A percentile compares a stretch with the other conserved stretches of the same genome.
These are phyloP conservation scores for Dicrostonyx torquatus DNA, from an alignment of 2,797 vertebrate genomes.

Conservation along the genomic window DNA sequence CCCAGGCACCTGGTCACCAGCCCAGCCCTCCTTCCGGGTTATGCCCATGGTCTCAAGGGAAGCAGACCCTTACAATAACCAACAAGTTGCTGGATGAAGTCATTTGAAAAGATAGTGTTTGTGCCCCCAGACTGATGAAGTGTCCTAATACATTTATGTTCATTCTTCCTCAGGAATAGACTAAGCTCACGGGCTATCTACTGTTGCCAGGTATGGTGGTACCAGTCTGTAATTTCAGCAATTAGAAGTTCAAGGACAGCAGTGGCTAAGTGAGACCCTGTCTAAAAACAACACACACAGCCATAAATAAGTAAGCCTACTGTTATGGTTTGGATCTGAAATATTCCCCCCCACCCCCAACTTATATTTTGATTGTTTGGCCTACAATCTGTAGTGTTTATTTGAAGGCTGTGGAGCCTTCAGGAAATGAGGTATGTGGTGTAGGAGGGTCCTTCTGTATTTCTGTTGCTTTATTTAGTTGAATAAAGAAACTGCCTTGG, in stretches of 20 bases:
- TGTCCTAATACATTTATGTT: neutral
- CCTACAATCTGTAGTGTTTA: neutral
- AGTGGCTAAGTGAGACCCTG: neutral
- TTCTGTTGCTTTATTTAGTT: too few relatives aligned
- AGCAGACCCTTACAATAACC: neutral
- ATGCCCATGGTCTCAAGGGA: neutral
- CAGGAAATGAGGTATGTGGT: neutral
- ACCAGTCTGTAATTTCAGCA: neutral
- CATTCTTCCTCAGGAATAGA: neutral
- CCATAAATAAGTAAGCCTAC: neutral
- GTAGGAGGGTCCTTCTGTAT: too few relatives aligned
- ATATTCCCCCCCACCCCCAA: neutral
- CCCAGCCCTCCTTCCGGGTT: neutral
- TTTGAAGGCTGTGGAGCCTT: neutral
- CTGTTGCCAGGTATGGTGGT: neutral
- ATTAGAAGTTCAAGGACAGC: neutral
- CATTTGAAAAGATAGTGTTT: neutral
- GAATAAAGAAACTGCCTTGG: too few relatives aligned
- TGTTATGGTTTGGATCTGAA: neutral
- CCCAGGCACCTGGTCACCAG: neutral
- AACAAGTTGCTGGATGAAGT: neutral
- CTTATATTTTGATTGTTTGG: neutral
- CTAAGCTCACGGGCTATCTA: neutral
- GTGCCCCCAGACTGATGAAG: neutral
- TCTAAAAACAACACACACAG: neutral